Evolutionary conservation across 1,140 invertebrate species (phyloP), one percentile per base, ranked within the genome.

Genomic region (Ganaspis sp.): DNA sequence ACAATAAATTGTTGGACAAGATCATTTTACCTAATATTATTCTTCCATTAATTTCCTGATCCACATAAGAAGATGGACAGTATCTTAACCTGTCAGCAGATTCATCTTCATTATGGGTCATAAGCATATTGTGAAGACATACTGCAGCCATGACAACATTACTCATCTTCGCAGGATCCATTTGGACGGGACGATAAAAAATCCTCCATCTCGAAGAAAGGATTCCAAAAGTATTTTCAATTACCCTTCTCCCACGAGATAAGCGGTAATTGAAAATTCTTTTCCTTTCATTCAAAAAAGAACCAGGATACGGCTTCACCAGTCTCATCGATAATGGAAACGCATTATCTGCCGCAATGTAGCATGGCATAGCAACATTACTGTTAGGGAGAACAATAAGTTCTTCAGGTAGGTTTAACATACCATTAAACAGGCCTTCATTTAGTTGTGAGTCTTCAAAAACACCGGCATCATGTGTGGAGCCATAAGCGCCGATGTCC

Each of bases 311-410:
- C 73, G 90, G 91, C 70, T 87, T 87, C 85, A 92, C 86, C 79
- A 92, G 69, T 74, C 87, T 85, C 8, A 80, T 79, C 72, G 74
- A 84, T 72, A 92, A 75, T 17, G 85, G 84, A 85, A 92, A 92
- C 74, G 88, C 88, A 75, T 91, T 87, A 86, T 92, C 90, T 70
- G 86, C 91, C 40, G 91, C 85, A 75, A 91, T 72, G 70, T 87
- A 83, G 76, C 85, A 79, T 19, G 84, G 83, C 19, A 69, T 54
- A 23, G 5, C 6, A 17, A 38, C 26, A 19, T 21, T 12, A 9
- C 3, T 53, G 42, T 40, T 42, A 19, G 70, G 69, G 12, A 71
- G 23, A 11, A 2, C 42, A 9, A 12, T 3, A 1, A 2, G 19
- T n/a, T 71, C 70, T 29, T 9, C 1, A 0, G 70, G 70, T 42